Evolutionary conservation across 2,888 invertebrate species (phyloP), one percentile per base, ranked within the genome.

Genomic region (Agriopis leucophaearia): DNA sequence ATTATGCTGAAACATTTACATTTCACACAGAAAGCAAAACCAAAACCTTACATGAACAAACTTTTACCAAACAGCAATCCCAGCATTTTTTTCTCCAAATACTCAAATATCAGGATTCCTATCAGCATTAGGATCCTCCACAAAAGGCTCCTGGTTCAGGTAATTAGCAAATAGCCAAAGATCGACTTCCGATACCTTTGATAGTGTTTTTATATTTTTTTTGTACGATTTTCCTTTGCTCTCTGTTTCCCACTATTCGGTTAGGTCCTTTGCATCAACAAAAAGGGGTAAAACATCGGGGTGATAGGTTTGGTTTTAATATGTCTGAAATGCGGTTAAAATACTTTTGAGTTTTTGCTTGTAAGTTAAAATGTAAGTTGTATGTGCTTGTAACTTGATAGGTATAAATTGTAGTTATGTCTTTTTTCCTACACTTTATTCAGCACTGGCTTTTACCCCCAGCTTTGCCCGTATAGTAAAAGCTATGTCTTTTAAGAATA

Each of bases 131-230:
- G 56, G 65, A 66, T 13, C 56, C 52, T 62, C 13, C 52, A 64
- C 68, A 69, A 69, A 62, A 64, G 64, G 13, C 35, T 10, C 27
- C 36, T 44, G 27, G n/a, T 38, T 27, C 59, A 16, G 18, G 89
- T 91, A 89, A 92, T 92, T 91, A 92, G 90, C 88, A 91, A 92
- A 92, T 92, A 88, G 91, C 82, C 75, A 76, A 72, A 75, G 77
- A 79, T 80, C 76, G 78, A 74, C 65, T 78, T 69, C 74, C 76
- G 76, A 76, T 83, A 83, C 78, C 79, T 71, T 70, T 75, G 60
- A 57, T 64, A 54, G 42, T 45, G 57, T 60, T 70, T 70, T 57
- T 63, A 56, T 56, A 56, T 47, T 70, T 47, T 70, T 70, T 70
- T 66, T 68, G 58, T 62, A 69, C 66, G 51, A 61, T 62, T 74